Evolutionary conservation across 2,797 vertebrate species (phyloP).

Genomic region (Smutsia temminckii): DNA sequence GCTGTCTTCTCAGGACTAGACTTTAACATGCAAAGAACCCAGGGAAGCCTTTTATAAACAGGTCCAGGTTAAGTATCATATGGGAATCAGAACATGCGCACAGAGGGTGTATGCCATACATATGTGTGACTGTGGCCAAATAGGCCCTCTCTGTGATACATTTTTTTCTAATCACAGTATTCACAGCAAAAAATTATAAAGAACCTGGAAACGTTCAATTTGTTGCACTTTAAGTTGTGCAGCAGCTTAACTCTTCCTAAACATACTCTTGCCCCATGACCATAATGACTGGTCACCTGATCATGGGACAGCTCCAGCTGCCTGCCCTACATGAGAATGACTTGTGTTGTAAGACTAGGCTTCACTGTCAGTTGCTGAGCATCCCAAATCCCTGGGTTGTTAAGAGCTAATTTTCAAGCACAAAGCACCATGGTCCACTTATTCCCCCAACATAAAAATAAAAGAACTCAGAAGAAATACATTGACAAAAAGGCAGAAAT

Average conservation of each 20-base stretch:
- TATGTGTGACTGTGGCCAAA: not conserved
- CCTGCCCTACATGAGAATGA: not conserved
- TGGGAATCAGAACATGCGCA: not conserved
- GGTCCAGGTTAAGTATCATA: not conserved
- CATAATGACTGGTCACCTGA: not conserved
- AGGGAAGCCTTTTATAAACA: not conserved
- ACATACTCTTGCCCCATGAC: not conserved
- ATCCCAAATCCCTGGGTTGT: not conserved
- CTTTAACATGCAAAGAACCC: not conserved
- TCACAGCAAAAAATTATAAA: not conserved
- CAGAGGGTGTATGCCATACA: not conserved
- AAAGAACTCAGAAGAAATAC: conserved; percentile 18
- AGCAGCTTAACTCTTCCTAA: conserved; percentile 5
- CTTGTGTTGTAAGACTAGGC: not conserved
- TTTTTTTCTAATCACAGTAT: not conserved
- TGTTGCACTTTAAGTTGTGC: not conserved
- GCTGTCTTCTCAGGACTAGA: not conserved
- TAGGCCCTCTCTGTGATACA: not conserved
- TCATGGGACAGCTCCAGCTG: not conserved
- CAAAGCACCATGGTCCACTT: not conserved
- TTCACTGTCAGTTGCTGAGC: not conserved
- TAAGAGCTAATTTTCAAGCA: not conserved
- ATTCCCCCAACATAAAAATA: not conserved
- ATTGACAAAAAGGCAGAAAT: not conserved
- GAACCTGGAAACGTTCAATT: not conserved